Percentiles rank a stretch among this genome's conserved stretches.
Evolutionary conservation across 2,888 invertebrate species (phyloP).

Genomic region (Coleophora flavipennella): DNA sequence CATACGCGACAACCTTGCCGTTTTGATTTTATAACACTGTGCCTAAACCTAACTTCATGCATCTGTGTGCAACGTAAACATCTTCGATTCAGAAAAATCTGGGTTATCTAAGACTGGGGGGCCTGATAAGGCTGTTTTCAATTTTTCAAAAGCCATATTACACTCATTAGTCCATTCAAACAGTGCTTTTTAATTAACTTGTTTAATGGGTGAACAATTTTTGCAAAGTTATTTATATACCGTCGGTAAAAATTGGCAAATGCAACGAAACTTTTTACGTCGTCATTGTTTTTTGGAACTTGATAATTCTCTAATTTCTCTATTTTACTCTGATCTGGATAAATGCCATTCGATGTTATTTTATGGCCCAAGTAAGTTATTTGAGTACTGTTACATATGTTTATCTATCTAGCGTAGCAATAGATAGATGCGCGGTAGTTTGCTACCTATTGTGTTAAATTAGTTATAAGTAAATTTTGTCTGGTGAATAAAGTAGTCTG

Average conservation of each 20-base stretch:
- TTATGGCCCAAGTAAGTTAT: slow-evolving; percentile 11
- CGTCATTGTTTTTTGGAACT: slow-evolving; percentile 9
- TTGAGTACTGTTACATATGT: too few relatives aligned
- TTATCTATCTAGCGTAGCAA: too few relatives aligned
- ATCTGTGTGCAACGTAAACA: neutral
- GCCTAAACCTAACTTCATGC: neutral
- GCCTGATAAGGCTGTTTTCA: slow-evolving; percentile 3
- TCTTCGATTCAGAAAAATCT: neutral
- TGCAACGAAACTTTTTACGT: slow-evolving; percentile 2
- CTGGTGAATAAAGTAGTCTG: too few relatives aligned
- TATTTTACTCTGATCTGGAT: slow-evolving; percentile 10
- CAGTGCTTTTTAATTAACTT: neutral
- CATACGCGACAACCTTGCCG: neutral
- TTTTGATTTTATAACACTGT: neutral
- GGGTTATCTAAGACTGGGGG: slow-evolving; percentile 5
- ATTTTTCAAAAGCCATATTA: slow-evolving; percentile 6
- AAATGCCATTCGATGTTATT: slow-evolving; percentile 6
- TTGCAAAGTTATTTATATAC: slow-evolving; percentile 5
- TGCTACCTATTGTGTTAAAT: too few relatives aligned
- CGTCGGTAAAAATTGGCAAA: slow-evolving; percentile 7
- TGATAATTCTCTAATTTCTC: slow-evolving; percentile 9
- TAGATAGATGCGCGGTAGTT: too few relatives aligned
- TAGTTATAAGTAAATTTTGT: too few relatives aligned
- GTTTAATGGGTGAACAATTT: slow-evolving; percentile 1
- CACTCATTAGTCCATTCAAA: slow-evolving; percentile 1